Percentiles rank a stretch among this genome's conserved stretches.
phyloP scores from a whole-genome alignment of 2,113 vertebrate species.

The Thermophis baileyi region DNA sequence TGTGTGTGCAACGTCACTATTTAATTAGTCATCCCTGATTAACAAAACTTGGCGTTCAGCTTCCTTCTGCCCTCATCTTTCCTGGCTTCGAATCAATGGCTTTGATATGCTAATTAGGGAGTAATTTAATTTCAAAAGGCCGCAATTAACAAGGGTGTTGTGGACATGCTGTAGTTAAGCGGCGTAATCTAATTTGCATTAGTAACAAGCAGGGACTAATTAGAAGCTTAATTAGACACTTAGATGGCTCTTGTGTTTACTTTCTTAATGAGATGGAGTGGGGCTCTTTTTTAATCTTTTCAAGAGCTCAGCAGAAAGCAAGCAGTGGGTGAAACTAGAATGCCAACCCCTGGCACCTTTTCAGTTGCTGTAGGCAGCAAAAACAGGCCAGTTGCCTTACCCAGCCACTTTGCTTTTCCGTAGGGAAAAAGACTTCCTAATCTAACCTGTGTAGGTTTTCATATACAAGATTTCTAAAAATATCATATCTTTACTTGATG shows the following conservation, averaged over 20 bases:
- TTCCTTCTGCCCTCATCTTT: constrained; percentile 83
- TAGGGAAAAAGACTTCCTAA: neutral
- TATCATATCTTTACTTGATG: neutral
- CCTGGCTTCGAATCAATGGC: constrained; percentile 97
- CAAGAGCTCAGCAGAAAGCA: constrained; percentile 59
- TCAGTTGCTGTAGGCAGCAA: neutral
- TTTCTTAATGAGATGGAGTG: constrained; percentile 99
- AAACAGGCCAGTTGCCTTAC: neutral
- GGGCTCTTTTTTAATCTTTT: constrained; percentile 74
- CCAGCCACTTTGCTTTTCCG: neutral
- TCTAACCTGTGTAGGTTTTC: neutral
- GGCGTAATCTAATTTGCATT: constrained; percentile 99
- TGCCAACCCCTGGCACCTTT: constrained; percentile 13
- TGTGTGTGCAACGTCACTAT: constrained; percentile 77
- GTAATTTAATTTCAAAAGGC: constrained; percentile 99
- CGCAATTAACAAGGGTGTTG: constrained; percentile 99
- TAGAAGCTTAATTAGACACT: constrained; percentile 99
- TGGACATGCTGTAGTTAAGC: constrained; percentile 99
- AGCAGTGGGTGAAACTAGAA: constrained; percentile 30
- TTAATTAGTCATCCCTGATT: constrained; percentile 99
- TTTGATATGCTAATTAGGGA: constrained; percentile 99
- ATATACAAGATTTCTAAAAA: neutral
- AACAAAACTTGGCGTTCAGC: constrained; percentile 99
- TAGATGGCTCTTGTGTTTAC: constrained; percentile 99
- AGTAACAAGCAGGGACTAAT: constrained; percentile 99